Percentiles rank a stretch among this genome's conserved stretches.
Evolutionary conservation across 2,888 invertebrate species (phyloP).

Genomic region (Plagodis dolabraria): DNA sequence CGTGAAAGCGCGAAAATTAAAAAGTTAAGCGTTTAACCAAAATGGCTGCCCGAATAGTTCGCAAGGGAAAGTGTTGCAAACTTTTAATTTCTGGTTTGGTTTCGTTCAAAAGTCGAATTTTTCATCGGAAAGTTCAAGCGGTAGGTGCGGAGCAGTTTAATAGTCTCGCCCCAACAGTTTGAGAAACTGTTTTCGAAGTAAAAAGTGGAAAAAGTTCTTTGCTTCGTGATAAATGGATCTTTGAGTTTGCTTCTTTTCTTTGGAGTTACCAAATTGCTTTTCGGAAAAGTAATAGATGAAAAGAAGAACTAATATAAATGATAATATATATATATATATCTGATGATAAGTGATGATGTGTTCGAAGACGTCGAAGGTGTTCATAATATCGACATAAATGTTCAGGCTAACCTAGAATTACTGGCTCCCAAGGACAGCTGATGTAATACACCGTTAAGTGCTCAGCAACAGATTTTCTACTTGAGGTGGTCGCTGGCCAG

Average conservation of each 20-base stretch:
- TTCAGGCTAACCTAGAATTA: too few species aligned
- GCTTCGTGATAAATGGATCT: conserved; percentile 35
- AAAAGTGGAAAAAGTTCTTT: conserved; percentile 38
- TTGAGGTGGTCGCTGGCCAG: too few species aligned
- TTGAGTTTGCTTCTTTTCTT: conserved; percentile 26
- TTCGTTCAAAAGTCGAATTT: conserved; percentile 69
- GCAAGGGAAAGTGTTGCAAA: conserved; percentile 72
- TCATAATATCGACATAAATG: too few species aligned
- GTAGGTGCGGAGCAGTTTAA: conserved; percentile 60
- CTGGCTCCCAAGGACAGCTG: too few species aligned
- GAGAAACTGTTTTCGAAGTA: conserved; percentile 39
- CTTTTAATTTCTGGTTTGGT: conserved; percentile 74
- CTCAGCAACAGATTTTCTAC: too few species aligned
- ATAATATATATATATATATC: too few species aligned
- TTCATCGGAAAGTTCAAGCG: conserved; percentile 58
- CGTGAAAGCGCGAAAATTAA: conserved; percentile 56
- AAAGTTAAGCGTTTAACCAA: conserved; percentile 72
- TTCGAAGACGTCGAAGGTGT: too few species aligned
- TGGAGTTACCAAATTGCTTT: conserved; percentile 7
- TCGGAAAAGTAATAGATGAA: too few species aligned
- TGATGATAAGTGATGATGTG: too few species aligned
- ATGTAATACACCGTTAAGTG: too few species aligned
- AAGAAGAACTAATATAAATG: too few species aligned
- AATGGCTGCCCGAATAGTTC: conserved; percentile 73
- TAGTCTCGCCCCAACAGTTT: conserved; percentile 56